Evolutionary conservation across 1,140 invertebrate genomes (phyloP), one percentile per base, ranked within the genome.

Genomic region (Manduca sexta): DNA sequence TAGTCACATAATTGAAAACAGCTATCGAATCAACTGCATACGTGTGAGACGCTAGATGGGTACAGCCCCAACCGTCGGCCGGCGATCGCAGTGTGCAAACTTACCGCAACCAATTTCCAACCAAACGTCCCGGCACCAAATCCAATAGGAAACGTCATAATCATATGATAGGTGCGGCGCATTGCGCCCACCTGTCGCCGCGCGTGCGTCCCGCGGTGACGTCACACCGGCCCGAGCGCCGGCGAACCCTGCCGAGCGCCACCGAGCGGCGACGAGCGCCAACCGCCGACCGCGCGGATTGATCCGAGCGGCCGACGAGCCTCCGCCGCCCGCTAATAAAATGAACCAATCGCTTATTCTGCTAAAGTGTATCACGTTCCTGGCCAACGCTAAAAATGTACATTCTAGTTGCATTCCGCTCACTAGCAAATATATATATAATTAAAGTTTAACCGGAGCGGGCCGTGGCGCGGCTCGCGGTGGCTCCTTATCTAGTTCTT

Each of bases 171-270:
- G 73, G 74, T 70, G 66, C 74, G 69, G 77, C 81, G 78, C 76
- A 79, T 64, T 81, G 77, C 77, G 77, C 73, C 76, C 81, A 82
- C 78, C 78, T 82, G 78, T 81, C 81, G 74, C 55, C 78, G 78
- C 78, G 78, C 78, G 64, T 82, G 76, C 78, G 80, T 79, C 76
- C 68, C 69, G 67, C 64, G 54, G 55, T 77, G 78, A 78, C 75
- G 74, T 76, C 74, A 72, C 64, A 64, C 62, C 52, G 45, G 50
- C 61, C 64, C 73, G 69, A 72, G 35, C 52, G 43, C 44, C 30
- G 47, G 62, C 71, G 72, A 63, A 35, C 26, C 16, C 60, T 37
- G 56, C 66, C 67, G 73, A 64, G 18, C 55, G 16, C 18, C 55
- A 18, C 62, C 48, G 33, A 42, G 37, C 21, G 1, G 11, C 11